A percentile compares a stretch with the other conserved stretches of the same genome.
These are phyloP conservation scores for Zelostemma sp. DNA, from an alignment of 1,140 invertebrate species.

Conservation along the genomic window DNA sequence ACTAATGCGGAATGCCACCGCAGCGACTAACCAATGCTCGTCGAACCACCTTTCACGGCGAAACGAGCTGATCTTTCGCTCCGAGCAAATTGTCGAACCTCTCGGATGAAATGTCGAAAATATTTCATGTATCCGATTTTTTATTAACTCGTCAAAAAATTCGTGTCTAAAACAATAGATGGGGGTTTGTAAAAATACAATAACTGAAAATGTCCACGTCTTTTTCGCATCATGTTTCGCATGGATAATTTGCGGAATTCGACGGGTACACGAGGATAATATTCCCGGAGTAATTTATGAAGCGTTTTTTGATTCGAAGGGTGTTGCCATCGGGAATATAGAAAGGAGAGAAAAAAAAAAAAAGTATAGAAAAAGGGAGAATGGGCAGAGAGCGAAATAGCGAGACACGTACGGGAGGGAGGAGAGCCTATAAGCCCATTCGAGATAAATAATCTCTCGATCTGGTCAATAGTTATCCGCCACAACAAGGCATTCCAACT, in stretches of 20 bases:
- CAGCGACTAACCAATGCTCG: conserved; percentile 16
- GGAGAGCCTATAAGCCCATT: conserved; percentile 38
- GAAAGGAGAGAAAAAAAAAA: conserved; percentile 15
- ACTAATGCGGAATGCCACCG: conserved; percentile 39
- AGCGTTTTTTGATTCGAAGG: conserved; percentile 45
- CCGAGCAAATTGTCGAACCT: conserved; percentile 3
- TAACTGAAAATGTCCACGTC: no score
- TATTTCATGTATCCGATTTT: background rate
- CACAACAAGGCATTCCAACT: conserved; percentile 45
- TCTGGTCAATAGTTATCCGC: conserved; percentile 48
- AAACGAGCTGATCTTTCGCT: background rate
- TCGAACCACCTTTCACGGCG: conserved; percentile 17
- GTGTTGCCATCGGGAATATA: conserved; percentile 45
- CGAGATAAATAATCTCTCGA: conserved; percentile 47
- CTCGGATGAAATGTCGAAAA: conserved; percentile 3
- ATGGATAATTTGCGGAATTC: no score
- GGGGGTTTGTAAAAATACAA: no score
- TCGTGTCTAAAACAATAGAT: no score
- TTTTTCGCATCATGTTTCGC: no score
- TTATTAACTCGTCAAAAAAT: no score
- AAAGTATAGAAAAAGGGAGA: conserved; percentile 9
- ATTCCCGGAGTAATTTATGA: conserved; percentile 41
- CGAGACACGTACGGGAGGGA: conserved; percentile 11
- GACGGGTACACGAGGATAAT: no score
- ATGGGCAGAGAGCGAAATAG: background rate